Conservation (phyloP, 1,140 invertebrate species). For the Chymomyza costata region DNA sequence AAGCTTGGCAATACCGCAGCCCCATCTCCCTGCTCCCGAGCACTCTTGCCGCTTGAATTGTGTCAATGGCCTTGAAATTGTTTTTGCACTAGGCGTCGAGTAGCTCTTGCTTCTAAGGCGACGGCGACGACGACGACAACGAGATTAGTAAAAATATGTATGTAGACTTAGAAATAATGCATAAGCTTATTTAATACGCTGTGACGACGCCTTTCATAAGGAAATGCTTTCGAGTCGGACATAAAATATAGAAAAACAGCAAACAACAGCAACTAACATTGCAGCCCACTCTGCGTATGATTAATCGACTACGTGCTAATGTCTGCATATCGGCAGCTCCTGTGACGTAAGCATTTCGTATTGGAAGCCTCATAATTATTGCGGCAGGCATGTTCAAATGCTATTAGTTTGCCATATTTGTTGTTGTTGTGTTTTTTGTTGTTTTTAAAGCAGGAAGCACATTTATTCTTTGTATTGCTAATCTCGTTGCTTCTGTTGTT, state of each 20-base stretch:
- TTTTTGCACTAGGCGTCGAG: conserved; percentile 54
- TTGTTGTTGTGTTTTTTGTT: too few relatives aligned
- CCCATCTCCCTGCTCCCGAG: not conserved
- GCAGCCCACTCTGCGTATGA: conserved; percentile 41
- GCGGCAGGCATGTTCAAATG: conserved; percentile 15
- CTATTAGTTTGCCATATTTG: too few relatives aligned
- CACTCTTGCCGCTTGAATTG: conserved; percentile 53
- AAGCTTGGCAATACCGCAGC: not conserved
- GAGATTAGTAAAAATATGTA: too few relatives aligned
- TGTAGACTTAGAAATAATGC: conserved; percentile 36
- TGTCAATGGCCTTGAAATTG: conserved; percentile 69
- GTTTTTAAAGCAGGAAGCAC: conserved; percentile 36
- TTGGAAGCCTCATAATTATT: not conserved
- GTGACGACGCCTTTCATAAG: conserved; percentile 30
- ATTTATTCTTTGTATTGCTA: conserved; percentile 32
- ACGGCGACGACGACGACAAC: conserved; percentile 26
- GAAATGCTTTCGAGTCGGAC: conserved; percentile 25
- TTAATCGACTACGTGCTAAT: conserved; percentile 11
- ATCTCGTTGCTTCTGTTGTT: conserved; percentile 18
- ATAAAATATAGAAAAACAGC: not conserved
- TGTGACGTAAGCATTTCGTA: too few relatives aligned
- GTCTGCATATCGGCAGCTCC: too few relatives aligned
- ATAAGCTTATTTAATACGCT: conserved; percentile 20
- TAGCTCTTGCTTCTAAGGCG: conserved; percentile 44
- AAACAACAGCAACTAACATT: not conserved